Conservation (phyloP, 2,797 vertebrate genomes). For the Dendrocincla fuliginosa region DNA sequence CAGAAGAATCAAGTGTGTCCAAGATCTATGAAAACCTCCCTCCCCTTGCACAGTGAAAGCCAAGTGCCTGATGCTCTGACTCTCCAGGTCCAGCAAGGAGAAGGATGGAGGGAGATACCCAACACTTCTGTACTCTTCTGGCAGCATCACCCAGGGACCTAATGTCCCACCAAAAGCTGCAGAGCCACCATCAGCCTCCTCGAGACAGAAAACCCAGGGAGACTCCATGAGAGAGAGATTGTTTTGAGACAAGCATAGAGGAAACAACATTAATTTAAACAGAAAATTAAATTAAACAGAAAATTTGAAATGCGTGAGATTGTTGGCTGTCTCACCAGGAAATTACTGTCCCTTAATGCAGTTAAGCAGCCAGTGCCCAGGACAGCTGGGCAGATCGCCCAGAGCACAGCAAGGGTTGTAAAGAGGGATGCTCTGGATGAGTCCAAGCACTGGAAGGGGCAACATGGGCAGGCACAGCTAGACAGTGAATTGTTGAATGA, state of each 20-base stretch:
- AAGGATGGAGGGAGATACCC: neutral
- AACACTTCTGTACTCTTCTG: neutral
- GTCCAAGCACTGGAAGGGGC: neutral
- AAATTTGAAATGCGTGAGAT: conserved; percentile 7
- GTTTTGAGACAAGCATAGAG: neutral
- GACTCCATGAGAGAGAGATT: neutral
- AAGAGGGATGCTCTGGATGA: neutral
- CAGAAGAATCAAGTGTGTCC: neutral
- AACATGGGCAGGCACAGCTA: neutral
- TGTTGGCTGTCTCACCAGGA: conserved; percentile 51
- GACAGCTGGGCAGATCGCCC: neutral
- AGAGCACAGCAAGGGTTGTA: neutral
- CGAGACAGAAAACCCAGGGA: neutral
- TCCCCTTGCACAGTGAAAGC: neutral
- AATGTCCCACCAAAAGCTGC: neutral
- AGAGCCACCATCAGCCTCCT: neutral
- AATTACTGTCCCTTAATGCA: conserved; percentile 37
- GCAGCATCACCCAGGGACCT: neutral
- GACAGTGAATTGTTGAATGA: neutral
- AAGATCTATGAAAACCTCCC: accelerated
- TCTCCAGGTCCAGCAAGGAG: neutral
- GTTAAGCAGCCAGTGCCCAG: neutral
- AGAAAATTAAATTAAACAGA: conserved; percentile 47
- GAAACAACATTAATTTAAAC: conserved; percentile 13
- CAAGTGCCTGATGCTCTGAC: neutral